Evolutionary conservation across 2,888 invertebrate species (phyloP).

Genomic region (Ganaspis brasiliensis): DNA sequence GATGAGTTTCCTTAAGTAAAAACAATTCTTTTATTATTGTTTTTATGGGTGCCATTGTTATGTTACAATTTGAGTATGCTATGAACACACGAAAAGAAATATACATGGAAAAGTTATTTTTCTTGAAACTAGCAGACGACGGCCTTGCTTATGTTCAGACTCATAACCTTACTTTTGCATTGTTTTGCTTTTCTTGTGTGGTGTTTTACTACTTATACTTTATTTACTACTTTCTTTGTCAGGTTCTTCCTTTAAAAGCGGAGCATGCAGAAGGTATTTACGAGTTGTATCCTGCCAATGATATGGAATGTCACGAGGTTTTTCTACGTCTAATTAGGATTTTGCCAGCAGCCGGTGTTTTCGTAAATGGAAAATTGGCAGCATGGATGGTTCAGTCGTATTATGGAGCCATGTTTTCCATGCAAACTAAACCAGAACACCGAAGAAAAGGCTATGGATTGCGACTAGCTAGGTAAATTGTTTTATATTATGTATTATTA

Average conservation of each 20-base stretch:
- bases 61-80: no score
- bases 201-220: no score
- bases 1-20: no score
- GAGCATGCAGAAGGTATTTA: constrained; percentile 92
- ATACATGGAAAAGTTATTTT: no score
- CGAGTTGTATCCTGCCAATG: constrained; percentile 93
- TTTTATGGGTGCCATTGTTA: no score
- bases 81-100: no score
- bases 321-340: constrained; percentile 90
- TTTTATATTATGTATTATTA: background rate
- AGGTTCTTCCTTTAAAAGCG: constrained; percentile 87
- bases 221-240: constrained; percentile 46
- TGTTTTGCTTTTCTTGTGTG: no score
- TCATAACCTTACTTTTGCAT: no score
- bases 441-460: constrained; percentile 85
- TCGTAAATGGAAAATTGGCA: constrained; percentile 86
- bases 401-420: constrained; percentile 95
- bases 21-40: no score
- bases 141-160: no score
- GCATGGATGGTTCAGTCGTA: constrained; percentile 96
- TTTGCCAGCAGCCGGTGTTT: constrained; percentile 91
- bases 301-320: constrained; percentile 92
- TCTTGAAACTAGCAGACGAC: no score
- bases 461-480: constrained; percentile 75
- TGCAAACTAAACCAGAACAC: constrained; percentile 92